Conservation (phyloP, 2,888 invertebrate species). For the Sympetrum striolatum region DNA sequence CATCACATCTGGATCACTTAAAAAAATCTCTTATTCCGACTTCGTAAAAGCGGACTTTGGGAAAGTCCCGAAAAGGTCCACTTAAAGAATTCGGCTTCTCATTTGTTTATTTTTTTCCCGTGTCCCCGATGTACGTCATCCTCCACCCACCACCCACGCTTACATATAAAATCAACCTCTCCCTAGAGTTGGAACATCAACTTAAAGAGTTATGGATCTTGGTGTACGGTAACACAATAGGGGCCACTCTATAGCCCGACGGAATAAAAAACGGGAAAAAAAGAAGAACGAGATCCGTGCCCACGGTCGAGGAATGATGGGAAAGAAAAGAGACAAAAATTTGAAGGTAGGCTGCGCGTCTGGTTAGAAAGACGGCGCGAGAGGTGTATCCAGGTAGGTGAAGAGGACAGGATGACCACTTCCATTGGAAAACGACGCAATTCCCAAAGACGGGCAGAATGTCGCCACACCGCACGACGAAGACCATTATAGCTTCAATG, state of each 20-base stretch:
- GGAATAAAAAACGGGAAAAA: neutral
- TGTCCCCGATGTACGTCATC: neutral
- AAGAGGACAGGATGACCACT: neutral
- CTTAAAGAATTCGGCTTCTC: constrained; percentile 18
- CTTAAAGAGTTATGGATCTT: constrained; percentile 14
- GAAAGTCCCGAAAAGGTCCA: neutral
- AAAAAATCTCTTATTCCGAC: neutral
- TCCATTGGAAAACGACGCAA: neutral
- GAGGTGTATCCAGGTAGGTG: constrained; percentile 1
- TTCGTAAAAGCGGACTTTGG: neutral
- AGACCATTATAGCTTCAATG: too few relatives aligned
- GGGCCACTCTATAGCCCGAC: neutral
- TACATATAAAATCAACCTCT: constrained; percentile 12
- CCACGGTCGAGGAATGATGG: neutral
- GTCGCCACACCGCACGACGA: too few relatives aligned
- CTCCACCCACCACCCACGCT: constrained; percentile 1
- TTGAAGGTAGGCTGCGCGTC: constrained; percentile 15
- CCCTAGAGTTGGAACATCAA: neutral
- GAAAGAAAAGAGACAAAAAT: constrained; percentile 1
- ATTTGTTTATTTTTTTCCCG: neutral
- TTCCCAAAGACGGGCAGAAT: too few relatives aligned
- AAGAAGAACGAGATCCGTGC: constrained; percentile 17
- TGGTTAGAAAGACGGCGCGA: neutral
- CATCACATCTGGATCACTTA: neutral
- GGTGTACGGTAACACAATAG: constrained; percentile 6